phyloP scores from a whole-genome alignment of 92 coral and sea anemone species.

The Paramuricea clavata region DNA sequence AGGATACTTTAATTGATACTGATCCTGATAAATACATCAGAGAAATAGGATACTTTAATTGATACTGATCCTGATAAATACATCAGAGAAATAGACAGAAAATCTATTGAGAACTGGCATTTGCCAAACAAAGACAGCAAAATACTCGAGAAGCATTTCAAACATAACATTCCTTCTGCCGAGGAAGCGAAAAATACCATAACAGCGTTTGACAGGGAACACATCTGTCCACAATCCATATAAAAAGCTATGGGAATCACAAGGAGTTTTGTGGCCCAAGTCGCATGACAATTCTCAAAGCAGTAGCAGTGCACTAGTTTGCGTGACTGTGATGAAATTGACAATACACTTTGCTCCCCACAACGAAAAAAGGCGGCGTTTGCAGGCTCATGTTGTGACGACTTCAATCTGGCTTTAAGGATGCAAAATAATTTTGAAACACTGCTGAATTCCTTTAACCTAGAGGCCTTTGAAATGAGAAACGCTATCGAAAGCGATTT shows the following conservation, averaged over 20 bases:
- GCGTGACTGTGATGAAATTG: not conserved
- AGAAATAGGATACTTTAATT: slow-evolving; percentile 41
- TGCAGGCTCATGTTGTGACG: not conserved
- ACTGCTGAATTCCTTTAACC: not conserved
- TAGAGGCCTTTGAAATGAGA: not conserved
- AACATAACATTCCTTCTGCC: slow-evolving; percentile 47
- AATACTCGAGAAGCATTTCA: slow-evolving; percentile 36
- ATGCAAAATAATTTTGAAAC: slow-evolving; percentile 56
- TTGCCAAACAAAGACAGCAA: slow-evolving; percentile 49
- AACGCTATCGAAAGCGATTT: not conserved
- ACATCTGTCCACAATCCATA: slow-evolving; percentile 58
- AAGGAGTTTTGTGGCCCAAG: slow-evolving; percentile 50
- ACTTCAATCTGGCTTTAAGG: slow-evolving; percentile 46
- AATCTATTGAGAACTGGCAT: slow-evolving; percentile 59
- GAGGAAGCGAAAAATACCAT: slow-evolving; percentile 38
- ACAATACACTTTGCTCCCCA: not conserved
- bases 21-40: slow-evolving; percentile 62
- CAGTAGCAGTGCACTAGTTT: not conserved
- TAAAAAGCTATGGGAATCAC: slow-evolving; percentile 45
- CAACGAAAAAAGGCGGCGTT: not conserved
- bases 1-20: slow-evolving; percentile 38
- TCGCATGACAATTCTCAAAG: not conserved
- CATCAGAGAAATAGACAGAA: slow-evolving; percentile 46
- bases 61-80: slow-evolving; percentile 62
- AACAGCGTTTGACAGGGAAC: slow-evolving; percentile 34